phyloP scores from a whole-genome alignment of 2,888 invertebrate species.

The Timandra comae region DNA sequence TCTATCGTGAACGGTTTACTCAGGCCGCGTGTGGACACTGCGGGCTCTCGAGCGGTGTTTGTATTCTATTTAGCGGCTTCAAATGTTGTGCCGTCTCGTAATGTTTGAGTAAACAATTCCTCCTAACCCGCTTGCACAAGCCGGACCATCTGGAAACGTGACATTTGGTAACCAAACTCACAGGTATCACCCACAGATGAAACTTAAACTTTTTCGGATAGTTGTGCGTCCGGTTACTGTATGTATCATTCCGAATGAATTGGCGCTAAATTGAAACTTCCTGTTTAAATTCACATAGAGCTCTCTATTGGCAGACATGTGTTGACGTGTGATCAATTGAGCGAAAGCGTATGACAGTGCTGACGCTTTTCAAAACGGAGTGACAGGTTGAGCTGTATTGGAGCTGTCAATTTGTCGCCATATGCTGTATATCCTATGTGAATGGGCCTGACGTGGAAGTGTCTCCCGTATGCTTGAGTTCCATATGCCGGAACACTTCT shows the following conservation, averaged over 20 bases:
- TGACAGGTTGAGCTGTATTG: constrained; percentile 51
- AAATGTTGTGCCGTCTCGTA: constrained; percentile 74
- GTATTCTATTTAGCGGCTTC: constrained; percentile 75
- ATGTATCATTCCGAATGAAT: constrained; percentile 67
- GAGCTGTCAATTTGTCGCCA: constrained; percentile 42
- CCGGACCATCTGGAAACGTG: constrained; percentile 70
- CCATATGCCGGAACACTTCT: constrained; percentile 40
- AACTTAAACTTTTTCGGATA: constrained; percentile 51
- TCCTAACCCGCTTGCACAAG: constrained; percentile 60
- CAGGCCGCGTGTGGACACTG: constrained; percentile 54
- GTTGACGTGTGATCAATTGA: constrained; percentile 69
- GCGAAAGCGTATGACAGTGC: constrained; percentile 59
- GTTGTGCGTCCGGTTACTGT: constrained; percentile 51
- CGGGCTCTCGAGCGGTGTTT: constrained; percentile 63
- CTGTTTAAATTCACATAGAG: constrained; percentile 66
- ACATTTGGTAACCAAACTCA: constrained; percentile 57
- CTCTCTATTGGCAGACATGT: constrained; percentile 57
- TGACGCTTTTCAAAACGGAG: constrained; percentile 56
- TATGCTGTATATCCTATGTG: constrained; percentile 46
- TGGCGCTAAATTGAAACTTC: constrained; percentile 72
- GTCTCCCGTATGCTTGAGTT: constrained; percentile 37
- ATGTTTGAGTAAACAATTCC: constrained; percentile 71
- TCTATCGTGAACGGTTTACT: constrained; percentile 57
- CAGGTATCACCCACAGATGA: constrained; percentile 52
- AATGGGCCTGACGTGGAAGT: constrained; percentile 33